A percentile compares a stretch with the other conserved stretches of the same genome.
Evolutionary conservation across 2,797 vertebrate species (phyloP).

Genomic region (Zenarchopterus dispar): DNA sequence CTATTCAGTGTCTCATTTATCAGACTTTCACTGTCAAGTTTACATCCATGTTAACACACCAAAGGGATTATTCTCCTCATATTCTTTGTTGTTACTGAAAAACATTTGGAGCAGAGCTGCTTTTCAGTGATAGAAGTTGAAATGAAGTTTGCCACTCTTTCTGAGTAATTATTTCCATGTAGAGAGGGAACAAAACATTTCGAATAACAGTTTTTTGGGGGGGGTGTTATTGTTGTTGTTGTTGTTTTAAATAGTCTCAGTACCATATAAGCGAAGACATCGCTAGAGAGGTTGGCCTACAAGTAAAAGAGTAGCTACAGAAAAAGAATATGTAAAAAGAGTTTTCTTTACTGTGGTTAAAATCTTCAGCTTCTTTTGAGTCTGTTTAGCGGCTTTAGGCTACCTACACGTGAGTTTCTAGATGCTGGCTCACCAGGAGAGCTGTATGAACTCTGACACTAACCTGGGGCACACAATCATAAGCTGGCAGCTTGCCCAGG

Average conservation of each 20-base stretch:
- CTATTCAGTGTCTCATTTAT: no score
- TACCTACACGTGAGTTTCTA: constrained; percentile 58
- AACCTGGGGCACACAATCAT: constrained; percentile 73
- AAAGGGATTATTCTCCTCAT: no score
- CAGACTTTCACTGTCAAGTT: no score
- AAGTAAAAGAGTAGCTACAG: constrained; percentile 38
- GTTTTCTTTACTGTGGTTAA: constrained; percentile 35
- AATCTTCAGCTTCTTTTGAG: constrained; percentile 54
- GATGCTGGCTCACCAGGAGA: constrained; percentile 61
- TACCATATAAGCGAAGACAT: no score
- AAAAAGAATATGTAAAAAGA: constrained; percentile 35
- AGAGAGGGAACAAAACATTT: background rate
- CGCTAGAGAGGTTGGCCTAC: background rate
- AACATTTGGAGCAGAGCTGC: no score
- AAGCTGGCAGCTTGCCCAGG: constrained; percentile 70
- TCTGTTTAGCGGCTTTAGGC: constrained; percentile 54
- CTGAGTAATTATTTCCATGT: background rate
- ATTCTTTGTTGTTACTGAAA: no score
- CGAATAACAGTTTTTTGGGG: background rate
- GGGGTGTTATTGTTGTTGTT: no score
- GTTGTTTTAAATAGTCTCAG: background rate
- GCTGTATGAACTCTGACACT: constrained; percentile 70
- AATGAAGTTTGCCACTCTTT: background rate
- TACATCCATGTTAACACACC: no score
- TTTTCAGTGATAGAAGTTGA: no score